These are phyloP conservation scores for Schizaphis graminum DNA, from an alignment of 2,888 invertebrate genomes.

Conservation along the genomic window DNA sequence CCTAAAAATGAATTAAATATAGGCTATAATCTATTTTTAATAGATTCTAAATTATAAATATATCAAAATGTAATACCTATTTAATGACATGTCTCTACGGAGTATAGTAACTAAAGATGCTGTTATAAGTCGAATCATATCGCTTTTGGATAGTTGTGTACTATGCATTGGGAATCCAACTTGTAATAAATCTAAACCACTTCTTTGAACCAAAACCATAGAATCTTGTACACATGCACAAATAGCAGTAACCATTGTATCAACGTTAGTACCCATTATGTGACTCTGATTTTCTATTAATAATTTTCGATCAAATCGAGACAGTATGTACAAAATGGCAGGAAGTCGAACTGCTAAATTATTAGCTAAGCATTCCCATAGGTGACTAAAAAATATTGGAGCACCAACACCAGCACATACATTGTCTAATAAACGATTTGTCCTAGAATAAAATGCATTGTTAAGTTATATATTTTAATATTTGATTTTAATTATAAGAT, in stretches of 20 bases:
- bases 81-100: constrained; percentile 90
- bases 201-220: constrained; percentile 86
- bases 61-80: constrained; percentile 74
- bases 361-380: constrained; percentile 89
- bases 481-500: constrained; percentile 67
- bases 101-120: constrained; percentile 82
- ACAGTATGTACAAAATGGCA: constrained; percentile 83
- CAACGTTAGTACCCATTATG: constrained; percentile 86
- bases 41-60: constrained; percentile 1
- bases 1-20: constrained; percentile 71
- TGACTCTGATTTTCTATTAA: constrained; percentile 86
- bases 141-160: constrained; percentile 78
- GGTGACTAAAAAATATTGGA: constrained; percentile 85
- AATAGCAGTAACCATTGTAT: constrained; percentile 84
- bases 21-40: too few relatives aligned
- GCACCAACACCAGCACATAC: constrained; percentile 84
- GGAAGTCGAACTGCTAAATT: constrained; percentile 85
- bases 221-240: constrained; percentile 85
- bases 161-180: constrained; percentile 89
- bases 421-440: constrained; percentile 77
- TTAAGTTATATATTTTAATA: not conserved
- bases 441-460: constrained; percentile 71
- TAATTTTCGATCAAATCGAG: constrained; percentile 84
- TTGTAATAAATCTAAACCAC: constrained; percentile 85
- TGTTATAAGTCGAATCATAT: constrained; percentile 81